Conservation (phyloP, 2,113 vertebrate genomes). For the Siphamia tubifer region DNA sequence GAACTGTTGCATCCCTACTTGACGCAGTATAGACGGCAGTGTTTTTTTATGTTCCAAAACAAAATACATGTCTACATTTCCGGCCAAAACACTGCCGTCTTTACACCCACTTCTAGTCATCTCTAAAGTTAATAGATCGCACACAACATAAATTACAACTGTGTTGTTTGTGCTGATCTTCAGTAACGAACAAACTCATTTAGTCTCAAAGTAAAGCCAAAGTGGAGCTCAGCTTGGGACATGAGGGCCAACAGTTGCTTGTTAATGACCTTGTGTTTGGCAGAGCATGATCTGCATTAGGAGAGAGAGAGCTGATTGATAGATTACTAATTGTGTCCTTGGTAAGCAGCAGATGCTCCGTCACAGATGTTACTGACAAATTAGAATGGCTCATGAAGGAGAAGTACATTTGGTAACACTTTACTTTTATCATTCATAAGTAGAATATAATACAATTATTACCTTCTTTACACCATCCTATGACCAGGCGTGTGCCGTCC, state of each 20-base stretch:
- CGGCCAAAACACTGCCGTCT: no score
- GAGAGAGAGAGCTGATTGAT: conserved; percentile 62
- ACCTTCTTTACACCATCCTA: no score
- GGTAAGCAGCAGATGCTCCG: conserved; percentile 69
- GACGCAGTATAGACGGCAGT: no score
- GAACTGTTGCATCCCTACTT: no score
- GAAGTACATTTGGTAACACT: conserved; percentile 29
- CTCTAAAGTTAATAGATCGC: conserved; percentile 6
- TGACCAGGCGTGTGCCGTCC: no score
- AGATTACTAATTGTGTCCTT: conserved; percentile 69
- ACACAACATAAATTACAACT: conserved; percentile 6
- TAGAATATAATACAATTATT: conserved; percentile 6
- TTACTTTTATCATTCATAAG: conserved; percentile 8
- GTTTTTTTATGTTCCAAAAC: no score
- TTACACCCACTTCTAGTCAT: neutral
- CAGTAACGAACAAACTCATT: conserved; percentile 6
- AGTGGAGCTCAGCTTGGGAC: conserved; percentile 40
- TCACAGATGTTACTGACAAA: conserved; percentile 71
- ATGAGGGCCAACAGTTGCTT: conserved; percentile 49
- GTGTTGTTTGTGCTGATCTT: neutral
- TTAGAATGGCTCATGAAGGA: conserved; percentile 49
- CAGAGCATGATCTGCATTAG: conserved; percentile 49
- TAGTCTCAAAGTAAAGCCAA: conserved; percentile 18
- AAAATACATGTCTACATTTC: no score
- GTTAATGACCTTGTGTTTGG: conserved; percentile 57